Evolutionary conservation across 2,797 vertebrate genomes (phyloP).

Genomic region (Mycteria americana): DNA sequence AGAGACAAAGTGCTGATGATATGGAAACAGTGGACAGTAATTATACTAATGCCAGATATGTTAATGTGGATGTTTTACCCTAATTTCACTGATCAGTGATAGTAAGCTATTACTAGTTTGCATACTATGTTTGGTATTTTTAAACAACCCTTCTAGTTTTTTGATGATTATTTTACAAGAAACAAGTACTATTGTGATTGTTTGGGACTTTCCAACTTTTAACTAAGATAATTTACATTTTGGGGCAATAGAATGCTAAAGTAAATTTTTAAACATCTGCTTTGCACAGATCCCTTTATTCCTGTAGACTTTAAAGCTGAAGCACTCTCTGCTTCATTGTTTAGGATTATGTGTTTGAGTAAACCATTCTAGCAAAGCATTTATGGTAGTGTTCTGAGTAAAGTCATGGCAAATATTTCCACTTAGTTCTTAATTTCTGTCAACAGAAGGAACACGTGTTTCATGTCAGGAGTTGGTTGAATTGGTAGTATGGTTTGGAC

Average conservation of each 20-base stretch:
- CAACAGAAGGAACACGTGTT: background rate
- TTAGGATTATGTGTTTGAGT: background rate
- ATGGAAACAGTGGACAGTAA: background rate
- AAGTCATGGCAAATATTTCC: background rate
- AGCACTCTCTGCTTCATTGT: background rate
- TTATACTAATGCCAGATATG: background rate
- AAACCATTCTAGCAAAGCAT: background rate
- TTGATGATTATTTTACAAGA: background rate
- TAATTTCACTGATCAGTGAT: background rate
- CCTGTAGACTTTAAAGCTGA: background rate
- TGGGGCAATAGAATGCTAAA: background rate
- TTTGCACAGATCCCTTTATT: background rate
- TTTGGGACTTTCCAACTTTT: background rate
- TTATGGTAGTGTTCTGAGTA: background rate
- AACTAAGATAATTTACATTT: background rate
- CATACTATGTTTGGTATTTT: background rate
- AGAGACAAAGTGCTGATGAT: background rate
- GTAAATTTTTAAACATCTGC: background rate
- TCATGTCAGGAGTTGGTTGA: background rate
- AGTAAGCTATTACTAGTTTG: background rate
- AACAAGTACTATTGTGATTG: background rate
- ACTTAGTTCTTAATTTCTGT: background rate
- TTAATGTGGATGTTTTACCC: background rate
- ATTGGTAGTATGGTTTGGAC: background rate
- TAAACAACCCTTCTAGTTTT: background rate